Evolutionary conservation across 2,113 vertebrate genomes (phyloP), one percentile per base, ranked within the genome.

Genomic region (Gopherus evgoodei): DNA sequence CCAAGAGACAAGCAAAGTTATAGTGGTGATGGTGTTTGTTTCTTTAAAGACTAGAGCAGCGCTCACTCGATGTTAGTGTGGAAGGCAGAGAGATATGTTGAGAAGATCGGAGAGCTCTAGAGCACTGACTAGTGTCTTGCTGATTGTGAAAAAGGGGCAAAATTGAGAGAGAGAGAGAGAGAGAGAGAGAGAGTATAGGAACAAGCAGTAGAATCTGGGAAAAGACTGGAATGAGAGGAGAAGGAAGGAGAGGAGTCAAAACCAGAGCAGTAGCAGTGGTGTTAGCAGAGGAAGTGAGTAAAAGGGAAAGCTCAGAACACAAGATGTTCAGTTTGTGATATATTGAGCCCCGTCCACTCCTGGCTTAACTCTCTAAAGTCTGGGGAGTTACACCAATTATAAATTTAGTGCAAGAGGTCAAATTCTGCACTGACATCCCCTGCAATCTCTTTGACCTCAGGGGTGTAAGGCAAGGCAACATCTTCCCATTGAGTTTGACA

Each of bases 291-390:
- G 94, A 96, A 92, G 95, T 95, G 50, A 88, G 87, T 90, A 59
- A 93, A 96, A 96, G 87, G 65, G 87, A 93, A 95, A 89, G 76
- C 83, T 95, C 94, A 91, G 93, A 95, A 96, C 94, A 97, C 96
- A 96, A 97, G 96, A 96, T 93, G 95, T 96, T 95, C 96, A 95
- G 87, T 93, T 96, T 97, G 92, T 86, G 3, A 5, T 79, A 85
- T 91, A 95, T 95, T 95, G 92, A 97, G 94, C 95, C 96, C 96
- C 93, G 94, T 96, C 83, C 94, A 93, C 96, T 91, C 88, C 21
- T 87, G 89, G 81, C 95, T 86, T 87, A 95, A 95, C 59, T 2
- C 90, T 82, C 96, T 93, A 88, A 95, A 96, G 95, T 96, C 95
- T 95, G 90, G 65, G 52, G 83, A 95, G 92, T 95, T 95, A 94